Conservation (phyloP, 2,797 vertebrate genomes). For the Okamejei kenojei region DNA sequence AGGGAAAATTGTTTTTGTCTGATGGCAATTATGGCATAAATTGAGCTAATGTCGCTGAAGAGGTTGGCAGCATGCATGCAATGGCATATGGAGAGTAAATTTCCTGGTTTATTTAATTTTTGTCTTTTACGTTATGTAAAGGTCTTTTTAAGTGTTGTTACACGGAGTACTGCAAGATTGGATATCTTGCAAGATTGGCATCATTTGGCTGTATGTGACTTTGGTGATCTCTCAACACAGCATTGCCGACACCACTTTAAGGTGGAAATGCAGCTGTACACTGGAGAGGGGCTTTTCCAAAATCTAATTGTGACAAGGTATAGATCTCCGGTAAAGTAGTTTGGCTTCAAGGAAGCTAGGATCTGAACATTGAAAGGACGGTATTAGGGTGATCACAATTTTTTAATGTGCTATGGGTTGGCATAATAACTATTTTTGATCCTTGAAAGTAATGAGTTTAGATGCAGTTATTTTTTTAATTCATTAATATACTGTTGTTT, state of each 20-base stretch:
- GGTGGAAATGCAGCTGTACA: not conserved
- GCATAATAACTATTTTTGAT: not conserved
- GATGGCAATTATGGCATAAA: not conserved
- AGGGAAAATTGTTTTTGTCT: not conserved
- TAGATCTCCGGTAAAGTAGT: not conserved
- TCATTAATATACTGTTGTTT: conserved; percentile 48
- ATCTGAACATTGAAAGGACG: not conserved
- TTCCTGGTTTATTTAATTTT: not conserved
- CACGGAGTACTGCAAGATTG: not conserved
- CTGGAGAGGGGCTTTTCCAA: not conserved
- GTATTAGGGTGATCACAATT: not conserved
- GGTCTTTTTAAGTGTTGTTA: not conserved
- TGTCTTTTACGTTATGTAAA: not conserved
- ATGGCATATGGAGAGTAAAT: not conserved
- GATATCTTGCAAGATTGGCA: not conserved
- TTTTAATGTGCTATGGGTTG: not conserved
- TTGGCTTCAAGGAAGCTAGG: not conserved
- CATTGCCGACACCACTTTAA: not conserved
- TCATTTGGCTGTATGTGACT: not conserved
- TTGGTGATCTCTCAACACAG: not conserved
- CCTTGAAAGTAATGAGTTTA: not conserved
- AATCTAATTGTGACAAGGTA: not conserved
- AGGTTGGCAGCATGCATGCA: not conserved
- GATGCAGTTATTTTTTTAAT: conserved; percentile 38
- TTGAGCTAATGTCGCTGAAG: not conserved